Percentiles rank a stretch among this genome's conserved stretches.
Evolutionary conservation across 2,113 vertebrate genomes (phyloP).

Genomic region (Emydura subglobosa): DNA sequence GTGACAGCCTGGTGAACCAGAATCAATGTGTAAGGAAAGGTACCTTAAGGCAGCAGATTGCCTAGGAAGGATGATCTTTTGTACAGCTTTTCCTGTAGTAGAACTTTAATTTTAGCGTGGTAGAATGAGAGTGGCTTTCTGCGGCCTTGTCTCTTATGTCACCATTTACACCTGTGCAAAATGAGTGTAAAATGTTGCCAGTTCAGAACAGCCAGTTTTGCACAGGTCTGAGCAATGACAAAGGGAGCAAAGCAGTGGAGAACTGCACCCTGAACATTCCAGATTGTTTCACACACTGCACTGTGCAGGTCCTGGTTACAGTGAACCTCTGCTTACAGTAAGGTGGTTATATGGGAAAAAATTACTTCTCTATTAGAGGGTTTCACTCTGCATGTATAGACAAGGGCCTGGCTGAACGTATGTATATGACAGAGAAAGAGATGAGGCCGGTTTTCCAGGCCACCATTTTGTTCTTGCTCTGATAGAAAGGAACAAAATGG

Average conservation of each 20-base stretch:
- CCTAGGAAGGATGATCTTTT: not conserved
- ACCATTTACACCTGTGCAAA: not conserved
- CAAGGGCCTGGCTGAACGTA: not conserved
- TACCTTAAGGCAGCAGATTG: not conserved
- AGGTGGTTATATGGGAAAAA: not conserved
- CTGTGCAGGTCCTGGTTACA: not conserved
- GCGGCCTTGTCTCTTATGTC: not conserved
- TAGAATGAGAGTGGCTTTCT: not conserved
- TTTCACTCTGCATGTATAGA: not conserved
- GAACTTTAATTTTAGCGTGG: not conserved
- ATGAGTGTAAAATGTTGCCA: not conserved
- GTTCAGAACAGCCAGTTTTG: not conserved
- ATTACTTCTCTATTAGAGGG: not conserved
- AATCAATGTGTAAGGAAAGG: not conserved
- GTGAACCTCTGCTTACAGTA: not conserved
- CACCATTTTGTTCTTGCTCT: not conserved
- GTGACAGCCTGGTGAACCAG: not conserved
- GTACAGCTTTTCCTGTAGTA: not conserved
- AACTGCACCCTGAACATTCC: not conserved
- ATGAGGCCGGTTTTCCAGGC: not conserved
- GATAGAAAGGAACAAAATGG: not conserved
- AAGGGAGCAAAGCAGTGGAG: not conserved
- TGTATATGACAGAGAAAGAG: not conserved
- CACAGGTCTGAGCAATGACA: not conserved
- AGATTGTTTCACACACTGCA: not conserved